Conservation (phyloP, 92 coral and sea anemone species). For the Zoanthus sansibaricus region DNA sequence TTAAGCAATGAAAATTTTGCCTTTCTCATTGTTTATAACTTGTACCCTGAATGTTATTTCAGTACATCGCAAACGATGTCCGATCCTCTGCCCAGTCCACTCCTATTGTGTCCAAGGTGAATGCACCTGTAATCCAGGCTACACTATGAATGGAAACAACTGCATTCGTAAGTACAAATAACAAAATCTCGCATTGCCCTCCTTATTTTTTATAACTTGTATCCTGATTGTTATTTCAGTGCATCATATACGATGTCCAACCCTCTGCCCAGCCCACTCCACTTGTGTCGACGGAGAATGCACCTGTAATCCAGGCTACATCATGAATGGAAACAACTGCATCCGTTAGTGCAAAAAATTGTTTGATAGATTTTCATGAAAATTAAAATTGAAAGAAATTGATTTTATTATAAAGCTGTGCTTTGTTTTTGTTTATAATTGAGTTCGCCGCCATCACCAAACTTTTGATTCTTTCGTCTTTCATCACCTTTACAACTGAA, state of each 20-base stretch:
- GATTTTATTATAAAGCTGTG: neutral
- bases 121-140: slow-evolving; percentile 90
- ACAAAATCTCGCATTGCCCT: neutral
- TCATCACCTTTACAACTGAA: neutral
- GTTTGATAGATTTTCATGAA: neutral
- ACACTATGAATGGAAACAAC: slow-evolving; percentile 78
- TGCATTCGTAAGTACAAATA: slow-evolving; percentile 84
- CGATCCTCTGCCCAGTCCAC: slow-evolving; percentile 80
- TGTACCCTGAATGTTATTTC: neutral
- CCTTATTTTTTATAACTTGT: neutral
- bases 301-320: slow-evolving; percentile 87
- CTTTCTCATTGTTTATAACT: neutral
- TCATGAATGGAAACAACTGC: slow-evolving; percentile 84
- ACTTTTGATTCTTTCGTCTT: too few relatives aligned
- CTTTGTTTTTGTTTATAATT: neutral
- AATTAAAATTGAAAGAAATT: neutral
- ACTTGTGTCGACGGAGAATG: slow-evolving; percentile 86
- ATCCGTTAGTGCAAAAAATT: slow-evolving; percentile 70
- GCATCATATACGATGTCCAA: slow-evolving; percentile 64
- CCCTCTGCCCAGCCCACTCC: slow-evolving; percentile 83
- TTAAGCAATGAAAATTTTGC: too few relatives aligned
- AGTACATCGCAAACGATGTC: slow-evolving; percentile 71
- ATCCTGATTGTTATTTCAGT: slow-evolving; percentile 32
- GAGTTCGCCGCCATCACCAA: neutral
- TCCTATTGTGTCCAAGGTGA: slow-evolving; percentile 85